These are phyloP conservation scores for Cynodonichthys magdalenae DNA, from an alignment of 2,797 vertebrate species.

Conservation along the genomic window DNA sequence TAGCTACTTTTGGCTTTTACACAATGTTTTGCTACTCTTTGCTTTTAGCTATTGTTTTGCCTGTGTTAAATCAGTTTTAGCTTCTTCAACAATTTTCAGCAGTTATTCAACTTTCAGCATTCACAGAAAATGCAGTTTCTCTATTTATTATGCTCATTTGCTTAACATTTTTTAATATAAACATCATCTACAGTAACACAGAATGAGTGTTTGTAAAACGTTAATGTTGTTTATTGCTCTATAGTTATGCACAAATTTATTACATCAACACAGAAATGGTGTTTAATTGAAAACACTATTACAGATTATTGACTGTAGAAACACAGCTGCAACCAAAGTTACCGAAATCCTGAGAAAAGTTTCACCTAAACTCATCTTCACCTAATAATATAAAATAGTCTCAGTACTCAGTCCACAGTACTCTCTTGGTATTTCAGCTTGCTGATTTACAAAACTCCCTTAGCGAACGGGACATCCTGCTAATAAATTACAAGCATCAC, in stretches of 20 bases:
- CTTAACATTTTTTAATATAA: constrained; percentile 21
- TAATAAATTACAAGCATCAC: constrained; percentile 76
- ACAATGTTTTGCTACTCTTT: too few relatives aligned
- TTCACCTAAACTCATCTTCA: constrained; percentile 40
- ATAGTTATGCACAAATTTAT: constrained; percentile 54
- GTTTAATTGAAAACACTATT: constrained; percentile 43
- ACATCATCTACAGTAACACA: constrained; percentile 4
- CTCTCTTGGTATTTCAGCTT: constrained; percentile 41
- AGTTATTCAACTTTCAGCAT: too few relatives aligned
- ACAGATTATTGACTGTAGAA: constrained; percentile 55
- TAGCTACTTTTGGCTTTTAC: too few relatives aligned
- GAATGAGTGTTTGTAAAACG: constrained; percentile 46
- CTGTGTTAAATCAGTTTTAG: too few relatives aligned
- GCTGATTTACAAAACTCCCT: constrained; percentile 42
- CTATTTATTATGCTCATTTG: too few relatives aligned
- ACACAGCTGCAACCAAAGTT: constrained; percentile 59
- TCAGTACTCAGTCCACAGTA: constrained; percentile 9
- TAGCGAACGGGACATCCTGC: constrained; percentile 44
- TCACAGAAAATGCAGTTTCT: too few relatives aligned
- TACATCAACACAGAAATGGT: constrained; percentile 48
- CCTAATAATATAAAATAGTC: constrained; percentile 53
- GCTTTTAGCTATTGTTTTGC: too few relatives aligned
- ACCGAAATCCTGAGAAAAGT: constrained; percentile 62
- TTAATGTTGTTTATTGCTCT: constrained; percentile 69
- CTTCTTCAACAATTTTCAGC: too few relatives aligned